Evolutionary conservation across 2,113 vertebrate genomes (phyloP), one percentile per base, ranked within the genome.

Genomic region (Hydropotes inermis): DNA sequence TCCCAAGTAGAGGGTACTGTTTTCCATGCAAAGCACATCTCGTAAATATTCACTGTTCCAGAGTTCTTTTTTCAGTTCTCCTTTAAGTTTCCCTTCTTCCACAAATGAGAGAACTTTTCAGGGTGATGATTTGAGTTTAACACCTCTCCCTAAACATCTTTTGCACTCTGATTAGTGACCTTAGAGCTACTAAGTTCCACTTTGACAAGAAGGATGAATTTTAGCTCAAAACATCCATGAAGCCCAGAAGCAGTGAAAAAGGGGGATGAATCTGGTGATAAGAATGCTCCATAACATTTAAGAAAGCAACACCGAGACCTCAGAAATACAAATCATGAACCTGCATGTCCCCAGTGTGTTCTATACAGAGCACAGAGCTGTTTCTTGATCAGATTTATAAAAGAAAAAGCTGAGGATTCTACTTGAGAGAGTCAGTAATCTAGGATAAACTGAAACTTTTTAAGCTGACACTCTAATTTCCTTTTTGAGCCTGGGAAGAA

Each of bases 401-500:
- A 91, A 52, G 81, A 60, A 60, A 79, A 50, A 85, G 25, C 54
- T 11, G 8, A 27, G 36, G 16, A 47, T 81, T 21, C 19, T 52
- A 4, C 39, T 55, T 45, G 74, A 91, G 89, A 87, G 33, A 94
- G 47, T n/a, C 43, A n/a, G 43, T 28, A 8, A 82, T 89, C 67
- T 94, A 76, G 45, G 76, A 87, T 60, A 86, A 94, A 16, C 74
- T 82, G 28, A 47, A 82, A 90, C 54, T 52, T 60, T 33, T 67
- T 6, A 79, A 15, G 67, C 21, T 84, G 81, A 55, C n/a, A 84
- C 52, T 83, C 23, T 55, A 55, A 27, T 88, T 92, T 82, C 85
- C 52, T 89, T 93, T 83, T 61, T 36, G 70, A 87, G 43, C 25
- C 58, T 33, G 50, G 95, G 43, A 96, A 96, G 81, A 92, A 86